Conservation (phyloP, 37 sponge, comb jelly and placozoan species). For the Oscarella lobularis region DNA sequence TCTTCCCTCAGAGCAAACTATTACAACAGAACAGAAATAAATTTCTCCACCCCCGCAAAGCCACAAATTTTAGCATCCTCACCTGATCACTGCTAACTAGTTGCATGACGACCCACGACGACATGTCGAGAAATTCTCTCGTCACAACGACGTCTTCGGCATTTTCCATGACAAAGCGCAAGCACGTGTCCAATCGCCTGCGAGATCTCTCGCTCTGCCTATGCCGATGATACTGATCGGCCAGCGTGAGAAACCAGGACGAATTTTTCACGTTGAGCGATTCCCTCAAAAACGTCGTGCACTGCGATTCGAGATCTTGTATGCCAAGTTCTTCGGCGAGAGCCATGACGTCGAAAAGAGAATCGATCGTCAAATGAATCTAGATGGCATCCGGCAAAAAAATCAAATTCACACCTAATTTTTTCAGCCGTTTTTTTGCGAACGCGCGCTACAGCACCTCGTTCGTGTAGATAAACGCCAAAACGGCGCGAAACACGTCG, state of each 20-base stretch:
- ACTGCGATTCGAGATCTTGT: not conserved
- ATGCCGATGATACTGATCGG: constrained; percentile 2
- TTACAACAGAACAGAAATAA: not conserved
- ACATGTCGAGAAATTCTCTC: constrained; percentile 21
- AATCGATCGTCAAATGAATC: not conserved
- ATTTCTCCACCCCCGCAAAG: not conserved
- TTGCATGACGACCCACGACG: constrained; percentile 20
- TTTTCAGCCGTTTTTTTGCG: too few relatives aligned
- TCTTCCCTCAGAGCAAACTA: constrained; percentile 28
- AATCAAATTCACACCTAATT: not conserved
- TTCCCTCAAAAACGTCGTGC: not conserved
- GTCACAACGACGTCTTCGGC: constrained; percentile 30
- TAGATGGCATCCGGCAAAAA: not conserved
- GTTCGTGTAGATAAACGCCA: constrained; percentile 60
- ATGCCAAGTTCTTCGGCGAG: not conserved
- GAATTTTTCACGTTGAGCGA: not conserved
- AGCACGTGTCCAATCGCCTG: too few relatives aligned
- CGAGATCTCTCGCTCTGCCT: too few relatives aligned
- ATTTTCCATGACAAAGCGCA: constrained; percentile 27
- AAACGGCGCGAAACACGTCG: constrained; percentile 14
- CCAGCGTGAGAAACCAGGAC: not conserved
- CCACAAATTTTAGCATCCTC: not conserved
- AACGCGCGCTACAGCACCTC: constrained; percentile 48
- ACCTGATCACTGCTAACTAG: constrained; percentile 43
- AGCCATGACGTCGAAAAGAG: not conserved